Base-by-base conservation (phyloP, 2,888 invertebrate species). In the Ochropleura leucogaster region DNA sequence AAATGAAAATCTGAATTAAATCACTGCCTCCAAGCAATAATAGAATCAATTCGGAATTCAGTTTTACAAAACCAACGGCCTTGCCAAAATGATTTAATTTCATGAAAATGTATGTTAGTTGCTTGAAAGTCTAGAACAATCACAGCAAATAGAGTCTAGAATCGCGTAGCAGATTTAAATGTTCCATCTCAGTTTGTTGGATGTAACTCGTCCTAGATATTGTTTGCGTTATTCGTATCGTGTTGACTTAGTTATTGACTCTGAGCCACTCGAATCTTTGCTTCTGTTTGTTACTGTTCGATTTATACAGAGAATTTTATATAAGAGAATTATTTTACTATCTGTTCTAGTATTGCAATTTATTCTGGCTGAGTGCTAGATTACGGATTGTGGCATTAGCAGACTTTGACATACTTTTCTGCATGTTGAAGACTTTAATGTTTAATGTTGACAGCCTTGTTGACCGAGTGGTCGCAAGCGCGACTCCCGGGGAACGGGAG, bases 201-300 rank as follows among this genome's bases (percentile, higher is more conserved):
- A 85, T 82, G 72, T 83, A 79, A 84, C 82, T 79, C 81, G 77
- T 81, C 75, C 80, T 82, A 80, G 86, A 88, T 89, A 88, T 86
- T 84, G 80, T 84, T 82, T 85, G 81, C 79, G 72, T 71, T 80
- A 85, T 80, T 75, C 75, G 81, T 74, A 77, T 73, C 59, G 60
- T 72, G 66, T 83, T 83, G 83, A 79, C 78, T 83, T 82, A 76
- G 64, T 70, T 80, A 81, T 85, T 87, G 87, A 83, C 77, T 85
- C 67, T 46, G 68, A 74, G 74, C 69, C 76, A 74, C 85, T 85
- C 71, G 71, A 79, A 74, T 83, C 72, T 64, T 78, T 68, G 62
- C 72, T 72, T 67, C 69, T 77, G 70, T 85, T 77, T 77, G 72
- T 55, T 57, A 40, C 57, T 64, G 40, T 69, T 74, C 62, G 30